A percentile compares a stretch with the other conserved stretches of the same genome.
These are phyloP conservation scores for Stenodera caucasica DNA, from an alignment of 2,888 invertebrate species.

Conservation along the genomic window DNA sequence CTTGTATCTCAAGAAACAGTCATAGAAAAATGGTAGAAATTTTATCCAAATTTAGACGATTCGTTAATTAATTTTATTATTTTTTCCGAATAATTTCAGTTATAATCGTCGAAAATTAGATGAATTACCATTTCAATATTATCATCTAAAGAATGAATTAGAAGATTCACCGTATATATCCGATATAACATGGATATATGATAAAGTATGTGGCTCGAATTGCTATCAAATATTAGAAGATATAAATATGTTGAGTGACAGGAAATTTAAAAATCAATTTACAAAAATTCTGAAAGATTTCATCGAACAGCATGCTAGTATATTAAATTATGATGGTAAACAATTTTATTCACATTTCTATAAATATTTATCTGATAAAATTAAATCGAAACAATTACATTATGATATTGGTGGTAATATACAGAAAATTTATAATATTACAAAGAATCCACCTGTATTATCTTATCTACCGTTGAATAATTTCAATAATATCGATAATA, in stretches of 20 bases:
- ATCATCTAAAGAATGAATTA: conserved; percentile 64
- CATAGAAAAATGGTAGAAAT: conserved; percentile 55
- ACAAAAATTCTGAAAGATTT: conserved; percentile 68
- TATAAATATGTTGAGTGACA: conserved; percentile 60
- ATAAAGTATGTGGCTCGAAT: conserved; percentile 77
- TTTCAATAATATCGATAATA: conserved; percentile 26
- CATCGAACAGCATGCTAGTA: conserved; percentile 70
- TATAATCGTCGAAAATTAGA: conserved; percentile 80
- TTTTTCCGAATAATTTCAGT: conserved; percentile 57
- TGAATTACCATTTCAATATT: conserved; percentile 79
- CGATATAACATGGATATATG: conserved; percentile 76
- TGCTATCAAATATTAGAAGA: conserved; percentile 78
- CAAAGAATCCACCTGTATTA: conserved; percentile 62
- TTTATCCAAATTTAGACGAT: conserved; percentile 11
- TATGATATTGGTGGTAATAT: conserved; percentile 39
- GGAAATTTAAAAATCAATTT: conserved; percentile 51
- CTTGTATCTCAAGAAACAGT: conserved; percentile 61
- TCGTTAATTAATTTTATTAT: conserved; percentile 12
- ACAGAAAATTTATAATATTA: conserved; percentile 55
- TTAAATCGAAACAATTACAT: conserved; percentile 46
- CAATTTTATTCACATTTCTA: conserved; percentile 78
- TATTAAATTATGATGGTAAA: conserved; percentile 77
- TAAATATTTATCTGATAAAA: conserved; percentile 55
- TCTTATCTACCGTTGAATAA: conserved; percentile 64
- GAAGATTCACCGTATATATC: conserved; percentile 72